Evolutionary conservation across 1,140 invertebrate genomes (phyloP).

Genomic region (Drosophila teissieri): DNA sequence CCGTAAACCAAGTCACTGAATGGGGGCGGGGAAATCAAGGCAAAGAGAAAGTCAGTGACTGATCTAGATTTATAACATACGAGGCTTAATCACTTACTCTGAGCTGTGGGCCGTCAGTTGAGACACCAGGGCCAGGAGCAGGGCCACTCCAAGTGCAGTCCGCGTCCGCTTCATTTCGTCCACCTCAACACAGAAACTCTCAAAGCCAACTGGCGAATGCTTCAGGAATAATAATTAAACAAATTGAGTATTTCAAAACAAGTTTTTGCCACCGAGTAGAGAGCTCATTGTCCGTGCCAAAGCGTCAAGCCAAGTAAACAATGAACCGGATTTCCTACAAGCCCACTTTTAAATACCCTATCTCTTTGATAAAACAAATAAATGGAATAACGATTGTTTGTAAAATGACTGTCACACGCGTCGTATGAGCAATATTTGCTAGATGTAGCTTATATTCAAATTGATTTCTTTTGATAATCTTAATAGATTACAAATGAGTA

Average conservation of each 20-base stretch:
- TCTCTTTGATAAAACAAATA: too few relatives aligned
- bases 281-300: constrained; percentile 25
- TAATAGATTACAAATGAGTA: not conserved
- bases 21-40: not conserved
- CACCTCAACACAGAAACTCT: constrained; percentile 27
- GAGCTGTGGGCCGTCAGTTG: constrained; percentile 21
- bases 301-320: constrained; percentile 30
- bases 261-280: constrained; percentile 30
- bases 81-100: constrained; percentile 45
- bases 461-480: not conserved
- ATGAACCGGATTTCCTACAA: constrained; percentile 1
- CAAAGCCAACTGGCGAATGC: constrained; percentile 37
- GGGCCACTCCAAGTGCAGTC: constrained; percentile 25
- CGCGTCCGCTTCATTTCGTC: constrained; percentile 44
- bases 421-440: too few relatives aligned
- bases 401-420: too few relatives aligned
- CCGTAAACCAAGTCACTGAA: constrained; percentile 85
- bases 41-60: constrained; percentile 19
- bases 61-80: not conserved
- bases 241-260: constrained; percentile 50
- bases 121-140: constrained; percentile 44
- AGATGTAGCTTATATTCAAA: not conserved
- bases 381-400: too few relatives aligned
- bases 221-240: constrained; percentile 41
- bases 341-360: constrained; percentile 18